Conservation (phyloP, 2,113 vertebrate genomes). For the Sialia sialis region DNA sequence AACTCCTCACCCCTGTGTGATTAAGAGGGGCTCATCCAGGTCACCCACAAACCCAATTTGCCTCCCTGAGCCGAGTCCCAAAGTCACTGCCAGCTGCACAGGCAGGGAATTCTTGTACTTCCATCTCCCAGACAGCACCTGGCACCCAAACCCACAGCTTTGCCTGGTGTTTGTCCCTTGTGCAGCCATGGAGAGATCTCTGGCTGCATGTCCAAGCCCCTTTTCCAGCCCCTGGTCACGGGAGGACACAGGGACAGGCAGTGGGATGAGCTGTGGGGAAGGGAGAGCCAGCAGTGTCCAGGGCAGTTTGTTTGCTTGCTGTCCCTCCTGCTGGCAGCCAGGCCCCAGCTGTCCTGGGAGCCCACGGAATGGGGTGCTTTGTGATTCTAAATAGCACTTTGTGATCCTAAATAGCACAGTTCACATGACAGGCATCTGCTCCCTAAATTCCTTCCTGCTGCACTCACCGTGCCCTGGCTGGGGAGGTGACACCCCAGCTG, state of each 20-base stretch:
- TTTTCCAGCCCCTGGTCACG: not conserved
- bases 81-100: not conserved
- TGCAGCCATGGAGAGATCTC: not conserved
- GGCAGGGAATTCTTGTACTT: not conserved
- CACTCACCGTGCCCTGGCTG: not conserved
- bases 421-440: not conserved
- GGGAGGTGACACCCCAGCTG: not conserved
- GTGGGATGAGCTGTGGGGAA: not conserved
- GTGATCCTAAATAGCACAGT: not conserved
- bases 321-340: not conserved
- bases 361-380: not conserved
- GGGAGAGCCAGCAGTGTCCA: not conserved
- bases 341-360: not conserved
- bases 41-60: not conserved
- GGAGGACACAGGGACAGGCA: not conserved
- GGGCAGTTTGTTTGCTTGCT: not conserved
- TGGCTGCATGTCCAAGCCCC: not conserved
- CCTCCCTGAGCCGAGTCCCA: not conserved
- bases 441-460: conserved; percentile 37
- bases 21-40: not conserved
- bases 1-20: not conserved
- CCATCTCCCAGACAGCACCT: not conserved
- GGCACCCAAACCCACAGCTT: not conserved
- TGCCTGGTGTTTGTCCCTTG: not conserved
- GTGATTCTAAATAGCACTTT: not conserved